phyloP scores from a whole-genome alignment of 2,888 invertebrate genomes.

The Chrysotoxum bicinctum region DNA sequence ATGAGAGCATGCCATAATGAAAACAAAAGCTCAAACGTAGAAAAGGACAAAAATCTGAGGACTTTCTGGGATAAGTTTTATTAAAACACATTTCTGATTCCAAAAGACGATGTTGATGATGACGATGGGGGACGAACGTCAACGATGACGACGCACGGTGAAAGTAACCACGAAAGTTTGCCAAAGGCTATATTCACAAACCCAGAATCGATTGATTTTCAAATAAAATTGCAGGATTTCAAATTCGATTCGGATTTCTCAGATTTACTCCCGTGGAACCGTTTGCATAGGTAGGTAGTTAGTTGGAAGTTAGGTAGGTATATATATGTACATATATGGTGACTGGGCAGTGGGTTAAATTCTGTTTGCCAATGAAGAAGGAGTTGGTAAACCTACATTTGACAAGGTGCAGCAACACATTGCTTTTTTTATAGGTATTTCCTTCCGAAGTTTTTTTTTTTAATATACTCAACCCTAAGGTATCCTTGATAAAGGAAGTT shows the following conservation, averaged over 20 bases:
- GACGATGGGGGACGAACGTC: not conserved
- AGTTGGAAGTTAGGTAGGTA: no score
- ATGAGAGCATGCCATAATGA: constrained; percentile 26
- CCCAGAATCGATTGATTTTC: constrained; percentile 70
- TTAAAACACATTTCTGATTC: constrained; percentile 47
- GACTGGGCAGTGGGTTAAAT: constrained; percentile 64
- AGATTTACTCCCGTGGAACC: constrained; percentile 51
- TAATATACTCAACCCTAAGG: constrained; percentile 14
- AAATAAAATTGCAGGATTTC: constrained; percentile 68
- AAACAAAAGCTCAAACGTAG: constrained; percentile 40
- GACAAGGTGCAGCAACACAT: constrained; percentile 47
- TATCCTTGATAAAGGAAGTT: constrained; percentile 12
- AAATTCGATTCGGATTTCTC: constrained; percentile 68
- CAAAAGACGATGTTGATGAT: constrained; percentile 35
- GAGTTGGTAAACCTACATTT: constrained; percentile 39
- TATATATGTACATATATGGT: not conserved
- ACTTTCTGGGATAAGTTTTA: constrained; percentile 60
- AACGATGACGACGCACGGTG: constrained; percentile 25
- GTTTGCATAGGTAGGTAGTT: constrained; percentile 9
- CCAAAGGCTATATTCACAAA: constrained; percentile 57
- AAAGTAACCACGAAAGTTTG: constrained; percentile 43
- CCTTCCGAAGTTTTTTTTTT: constrained; percentile 43
- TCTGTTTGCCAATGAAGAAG: constrained; percentile 54
- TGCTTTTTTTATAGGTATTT: constrained; percentile 56
- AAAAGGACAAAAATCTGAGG: constrained; percentile 40